Evolutionary conservation across 2,888 invertebrate genomes (phyloP).

Genomic region (Mesopsocus fuscifrons): DNA sequence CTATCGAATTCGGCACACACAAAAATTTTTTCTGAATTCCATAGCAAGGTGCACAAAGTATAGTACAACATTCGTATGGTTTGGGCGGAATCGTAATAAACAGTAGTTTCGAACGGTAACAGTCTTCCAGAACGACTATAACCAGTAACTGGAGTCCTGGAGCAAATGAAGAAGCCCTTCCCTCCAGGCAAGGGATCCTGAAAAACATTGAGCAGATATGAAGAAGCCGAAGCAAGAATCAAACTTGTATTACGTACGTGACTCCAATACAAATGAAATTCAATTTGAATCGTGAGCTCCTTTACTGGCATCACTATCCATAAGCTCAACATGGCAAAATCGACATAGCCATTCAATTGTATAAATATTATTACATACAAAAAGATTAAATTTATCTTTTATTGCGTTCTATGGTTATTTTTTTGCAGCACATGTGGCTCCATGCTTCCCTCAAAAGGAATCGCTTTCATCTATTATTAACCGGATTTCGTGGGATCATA

Average conservation of each 20-base stretch:
- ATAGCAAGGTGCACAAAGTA: too few relatives aligned
- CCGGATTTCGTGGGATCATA: neutral
- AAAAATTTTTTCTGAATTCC: too few relatives aligned
- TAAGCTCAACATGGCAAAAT: neutral
- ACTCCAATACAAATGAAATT: conserved; percentile 8
- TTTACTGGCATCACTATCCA: neutral
- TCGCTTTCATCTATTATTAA: neutral
- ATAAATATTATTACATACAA: conserved; percentile 11
- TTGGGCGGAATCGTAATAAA: too few relatives aligned
- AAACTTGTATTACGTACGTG: conserved; percentile 10
- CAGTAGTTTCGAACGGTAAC: too few relatives aligned
- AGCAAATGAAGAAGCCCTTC: neutral
- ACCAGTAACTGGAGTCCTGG: too few relatives aligned
- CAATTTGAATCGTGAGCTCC: neutral
- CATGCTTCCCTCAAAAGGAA: too few relatives aligned
- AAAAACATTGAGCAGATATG: neutral
- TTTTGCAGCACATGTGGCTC: conserved; percentile 9
- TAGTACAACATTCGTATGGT: too few relatives aligned
- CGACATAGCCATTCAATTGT: neutral
- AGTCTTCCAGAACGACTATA: too few relatives aligned
- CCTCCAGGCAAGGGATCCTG: neutral
- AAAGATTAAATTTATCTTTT: conserved; percentile 11
- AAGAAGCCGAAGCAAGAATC: neutral
- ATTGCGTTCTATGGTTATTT: conserved; percentile 9
- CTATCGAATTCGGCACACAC: too few relatives aligned